These are phyloP conservation scores for Cyprinus carpio DNA, from an alignment of 2,113 vertebrate species.

Conservation along the genomic window DNA sequence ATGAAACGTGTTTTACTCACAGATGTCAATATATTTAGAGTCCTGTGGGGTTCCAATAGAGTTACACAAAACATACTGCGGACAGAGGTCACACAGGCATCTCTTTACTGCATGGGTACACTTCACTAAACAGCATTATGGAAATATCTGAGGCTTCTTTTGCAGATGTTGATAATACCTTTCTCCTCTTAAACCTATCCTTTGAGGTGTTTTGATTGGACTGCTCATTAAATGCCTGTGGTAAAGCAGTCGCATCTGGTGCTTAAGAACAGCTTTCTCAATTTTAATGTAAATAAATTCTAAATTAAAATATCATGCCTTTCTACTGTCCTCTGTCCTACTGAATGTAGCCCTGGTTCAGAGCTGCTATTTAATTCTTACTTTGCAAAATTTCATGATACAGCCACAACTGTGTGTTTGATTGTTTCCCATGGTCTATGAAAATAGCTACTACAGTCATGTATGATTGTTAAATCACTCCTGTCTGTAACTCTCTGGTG, in stretches of 20 bases:
- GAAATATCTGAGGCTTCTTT: background rate
- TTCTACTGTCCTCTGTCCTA: background rate
- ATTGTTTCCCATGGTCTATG: background rate
- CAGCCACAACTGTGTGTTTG: background rate
- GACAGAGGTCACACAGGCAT: background rate
- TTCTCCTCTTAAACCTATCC: background rate
- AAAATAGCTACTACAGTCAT: background rate
- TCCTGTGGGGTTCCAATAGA: conserved; percentile 96
- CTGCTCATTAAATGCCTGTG: conserved; percentile 24
- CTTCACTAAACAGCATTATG: background rate
- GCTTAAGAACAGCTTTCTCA: background rate
- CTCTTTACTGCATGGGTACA: background rate
- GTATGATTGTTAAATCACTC: background rate
- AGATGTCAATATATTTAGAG: conserved; percentile 96
- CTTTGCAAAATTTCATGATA: background rate
- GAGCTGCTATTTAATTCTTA: background rate
- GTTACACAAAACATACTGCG: conserved; percentile 93
- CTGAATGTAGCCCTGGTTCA: background rate
- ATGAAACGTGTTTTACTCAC: conserved; percentile 73
- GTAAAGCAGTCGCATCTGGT: background rate
- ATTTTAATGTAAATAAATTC: background rate
- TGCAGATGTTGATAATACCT: conserved; percentile 33
- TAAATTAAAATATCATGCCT: background rate
- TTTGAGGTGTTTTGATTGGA: background rate
- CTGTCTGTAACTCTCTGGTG: background rate